These are phyloP conservation scores for Oncorhynchus keta DNA, from an alignment of 2,113 vertebrate genomes.

Conservation along the genomic window DNA sequence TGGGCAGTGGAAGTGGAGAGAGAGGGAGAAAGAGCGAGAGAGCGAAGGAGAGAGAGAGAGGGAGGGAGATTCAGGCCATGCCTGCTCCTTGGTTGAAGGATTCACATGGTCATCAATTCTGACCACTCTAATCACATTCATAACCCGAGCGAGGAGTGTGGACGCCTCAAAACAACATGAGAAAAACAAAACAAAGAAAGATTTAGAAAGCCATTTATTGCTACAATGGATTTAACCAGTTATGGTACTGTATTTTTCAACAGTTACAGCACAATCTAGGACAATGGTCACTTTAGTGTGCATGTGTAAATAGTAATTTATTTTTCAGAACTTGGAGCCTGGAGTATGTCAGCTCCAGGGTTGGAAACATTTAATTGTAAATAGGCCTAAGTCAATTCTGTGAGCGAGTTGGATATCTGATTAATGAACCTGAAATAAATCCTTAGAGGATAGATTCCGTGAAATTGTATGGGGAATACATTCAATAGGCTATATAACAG, in stretches of 20 bases:
- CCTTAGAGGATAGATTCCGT: not conserved
- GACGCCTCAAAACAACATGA: not conserved
- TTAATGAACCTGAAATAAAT: not conserved
- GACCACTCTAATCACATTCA: slow-evolving; percentile 30
- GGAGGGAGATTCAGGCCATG: slow-evolving; percentile 24
- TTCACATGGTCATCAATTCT: slow-evolving; percentile 33
- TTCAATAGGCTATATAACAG: not conserved
- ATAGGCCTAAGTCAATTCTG: not conserved
- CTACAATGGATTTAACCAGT: not conserved
- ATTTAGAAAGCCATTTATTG: not conserved
- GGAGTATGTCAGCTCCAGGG: not conserved
- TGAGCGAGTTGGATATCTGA: not conserved
- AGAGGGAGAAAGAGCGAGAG: slow-evolving; percentile 6
- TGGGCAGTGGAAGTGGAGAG: not conserved
- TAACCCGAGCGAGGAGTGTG: not conserved
- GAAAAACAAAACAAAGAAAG: not conserved
- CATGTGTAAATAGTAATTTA: not conserved
- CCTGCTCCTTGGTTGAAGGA: slow-evolving; percentile 22
- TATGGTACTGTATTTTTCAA: not conserved
- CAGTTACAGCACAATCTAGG: not conserved
- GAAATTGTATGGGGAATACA: not conserved
- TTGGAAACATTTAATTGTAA: not conserved
- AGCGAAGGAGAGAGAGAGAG: not conserved
- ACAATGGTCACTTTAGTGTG: not conserved
- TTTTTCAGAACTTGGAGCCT: not conserved